Base-by-base conservation (phyloP, 2,797 vertebrate species). In the Halcyon leucocephala region DNA sequence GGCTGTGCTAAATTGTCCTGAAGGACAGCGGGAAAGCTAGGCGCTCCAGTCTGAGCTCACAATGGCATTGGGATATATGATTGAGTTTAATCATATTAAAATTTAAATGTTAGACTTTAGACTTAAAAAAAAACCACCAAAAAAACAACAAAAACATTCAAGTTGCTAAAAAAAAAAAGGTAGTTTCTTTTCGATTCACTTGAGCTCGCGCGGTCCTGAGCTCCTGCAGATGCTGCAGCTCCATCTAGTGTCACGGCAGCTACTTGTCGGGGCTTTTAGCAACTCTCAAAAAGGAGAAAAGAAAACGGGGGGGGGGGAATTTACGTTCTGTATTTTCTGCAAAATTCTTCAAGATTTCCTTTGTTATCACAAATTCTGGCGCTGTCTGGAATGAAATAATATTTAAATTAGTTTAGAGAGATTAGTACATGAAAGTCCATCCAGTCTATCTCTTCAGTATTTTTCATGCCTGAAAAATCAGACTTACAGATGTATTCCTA, bases 231-330 rank as follows among this genome's bases (percentile, higher is more conserved):
- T 93, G 88, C 86, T 79, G 65, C 93, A 74, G 89, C 96, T 77
- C 98, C 98, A 97, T 94, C 98, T 98, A 93, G 98, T 81, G 98
- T 72, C 25, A 14, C 1, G 12, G 11, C 3, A 12, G 20, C 24
- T 58, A 21, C 35, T 10, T 67, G 62, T 31, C 44, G 12, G 31
- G n/a, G 55, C 37, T 44, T 35, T 33, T 2, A 19, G 51, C n/a
- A 19, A 20, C 9, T 31, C 26, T 29, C 26, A 28, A 12, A 5
- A 31, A 0, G 14, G 14, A 64, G 48, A 37, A 58, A 86, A 83
- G 48, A 0, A 16, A 51, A 51, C 8, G 14, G 24, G 25, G 24
- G 14, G 9, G 2, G 4, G n/a, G 33, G 20, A 7, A 44, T 55
- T 79, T 28, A n/a, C 57, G 72, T 33, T 64, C 52, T 8, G 2